phyloP scores from a whole-genome alignment of 2,113 vertebrate genomes.

The Coptodon rendalli region DNA sequence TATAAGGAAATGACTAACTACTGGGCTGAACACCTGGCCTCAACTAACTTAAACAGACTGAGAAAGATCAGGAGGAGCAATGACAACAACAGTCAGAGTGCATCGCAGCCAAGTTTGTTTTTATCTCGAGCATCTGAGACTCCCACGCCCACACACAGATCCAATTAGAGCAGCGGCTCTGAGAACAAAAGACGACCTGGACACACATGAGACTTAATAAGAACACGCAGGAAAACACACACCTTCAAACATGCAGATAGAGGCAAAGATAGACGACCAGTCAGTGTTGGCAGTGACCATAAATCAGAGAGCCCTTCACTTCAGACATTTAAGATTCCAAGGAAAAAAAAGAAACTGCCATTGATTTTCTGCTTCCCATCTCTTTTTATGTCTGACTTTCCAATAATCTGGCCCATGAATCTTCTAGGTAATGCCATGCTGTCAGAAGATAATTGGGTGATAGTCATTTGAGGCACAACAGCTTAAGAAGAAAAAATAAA shows the following conservation, averaged over 20 bases:
- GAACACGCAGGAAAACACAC: not conserved
- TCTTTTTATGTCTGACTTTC: not conserved
- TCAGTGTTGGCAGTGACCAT: not conserved
- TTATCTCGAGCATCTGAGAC: not conserved
- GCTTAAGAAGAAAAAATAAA: not conserved
- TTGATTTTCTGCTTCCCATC: constrained; percentile 32
- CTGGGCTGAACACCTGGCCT: not conserved
- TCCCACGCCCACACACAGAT: not conserved
- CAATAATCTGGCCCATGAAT: constrained; percentile 23
- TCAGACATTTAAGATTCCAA: not conserved
- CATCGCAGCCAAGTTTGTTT: not conserved
- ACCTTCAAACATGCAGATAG: not conserved
- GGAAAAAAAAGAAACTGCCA: not conserved
- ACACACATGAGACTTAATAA: not conserved
- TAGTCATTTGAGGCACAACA: constrained; percentile 1
- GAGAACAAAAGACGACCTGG: not conserved
- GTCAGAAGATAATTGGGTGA: constrained; percentile 15
- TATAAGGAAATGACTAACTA: constrained; percentile 32
- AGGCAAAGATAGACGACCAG: not conserved
- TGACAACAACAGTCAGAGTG: not conserved
- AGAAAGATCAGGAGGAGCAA: not conserved
- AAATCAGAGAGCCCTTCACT: not conserved
- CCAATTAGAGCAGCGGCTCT: not conserved
- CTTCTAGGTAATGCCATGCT: constrained; percentile 19
- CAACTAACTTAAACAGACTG: constrained; percentile 11